A percentile compares a stretch with the other conserved stretches of the same genome.
Conservation (phyloP, 2,888 invertebrate species). For the Hymenopus coronatus region DNA sequence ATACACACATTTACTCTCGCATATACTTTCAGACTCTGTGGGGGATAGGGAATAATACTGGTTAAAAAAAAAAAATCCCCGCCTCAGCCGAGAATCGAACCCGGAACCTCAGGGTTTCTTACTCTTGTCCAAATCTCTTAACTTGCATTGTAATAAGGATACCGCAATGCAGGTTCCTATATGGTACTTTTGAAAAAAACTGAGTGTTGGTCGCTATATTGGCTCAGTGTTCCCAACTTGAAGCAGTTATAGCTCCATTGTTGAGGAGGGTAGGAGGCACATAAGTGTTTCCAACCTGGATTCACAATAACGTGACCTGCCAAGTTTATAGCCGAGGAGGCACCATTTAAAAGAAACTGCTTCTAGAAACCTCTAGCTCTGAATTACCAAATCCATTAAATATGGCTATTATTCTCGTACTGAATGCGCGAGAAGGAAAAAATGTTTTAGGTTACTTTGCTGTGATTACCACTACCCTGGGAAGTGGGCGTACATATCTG, state of each 20-base stretch:
- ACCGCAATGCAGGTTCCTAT: background rate
- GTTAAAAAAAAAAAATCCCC: too few relatives aligned
- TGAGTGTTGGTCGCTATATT: background rate
- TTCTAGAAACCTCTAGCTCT: background rate
- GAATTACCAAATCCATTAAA: background rate
- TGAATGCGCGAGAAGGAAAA: background rate
- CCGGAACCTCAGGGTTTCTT: too few relatives aligned
- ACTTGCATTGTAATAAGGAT: background rate
- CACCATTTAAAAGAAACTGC: background rate
- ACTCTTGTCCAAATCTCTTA: background rate
- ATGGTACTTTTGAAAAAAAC: background rate
- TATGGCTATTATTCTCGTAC: background rate
- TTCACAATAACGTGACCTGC: background rate
- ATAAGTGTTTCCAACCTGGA: background rate
- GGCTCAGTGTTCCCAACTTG: background rate
- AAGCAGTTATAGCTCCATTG: background rate
- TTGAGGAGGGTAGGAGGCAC: too few relatives aligned
- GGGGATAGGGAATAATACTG: too few relatives aligned
- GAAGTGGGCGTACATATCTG: background rate
- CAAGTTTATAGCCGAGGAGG: background rate
- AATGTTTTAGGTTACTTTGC: background rate
- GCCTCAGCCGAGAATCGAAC: too few relatives aligned
- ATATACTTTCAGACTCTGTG: too few relatives aligned
- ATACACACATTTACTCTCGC: too few relatives aligned
- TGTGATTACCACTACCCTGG: background rate